Evolutionary conservation across 2,888 invertebrate species (phyloP), one percentile per base, ranked within the genome.

Genomic region (Empis livida): DNA sequence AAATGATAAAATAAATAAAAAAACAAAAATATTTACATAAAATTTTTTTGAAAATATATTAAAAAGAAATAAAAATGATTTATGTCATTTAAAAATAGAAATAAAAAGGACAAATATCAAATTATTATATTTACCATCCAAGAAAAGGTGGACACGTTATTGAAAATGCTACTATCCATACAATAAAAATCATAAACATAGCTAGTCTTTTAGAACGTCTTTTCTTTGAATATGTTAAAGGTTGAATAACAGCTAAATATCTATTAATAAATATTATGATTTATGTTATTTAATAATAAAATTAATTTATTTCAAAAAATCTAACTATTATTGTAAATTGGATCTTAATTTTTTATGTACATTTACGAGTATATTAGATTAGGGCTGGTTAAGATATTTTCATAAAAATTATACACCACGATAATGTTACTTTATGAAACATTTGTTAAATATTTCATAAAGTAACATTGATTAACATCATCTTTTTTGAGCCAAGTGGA

Each of bases 71-170:
- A 35, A n/a, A 35, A 35, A 35, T 35, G n/a, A 35, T 35, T 39
- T 39, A 17, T 17, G 17, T 39, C 11, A n/a, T 15, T 39, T 3
- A 17, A 39, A 10, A 17, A 20, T 20, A 20, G 20, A 3, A 20
- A 20, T 3, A 27, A 27, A 27, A 27, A 8, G 20, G 20, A 20
- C 20, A 27, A 27, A 2, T 8, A 13, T 32, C 32, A n/a, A 35
- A n/a, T 13, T 35, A 13, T 6, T 32, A 32, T 13, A 71, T 78
- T 76, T 67, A 85, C 91, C 92, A 92, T 58, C 91, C 92, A 55
- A 94, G 79, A 71, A 96, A 84, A 5, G 94, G 93, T 1, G 95
- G 95, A 57, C 93, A 90, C n/a, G 94, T 94, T 51, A 96, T 94
- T 32, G 91, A 76, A 41, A 90, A 82, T 4, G 94, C 91, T 20